Base-by-base conservation (phyloP, 2,113 vertebrate species). In the Isurus oxyrinchus region DNA sequence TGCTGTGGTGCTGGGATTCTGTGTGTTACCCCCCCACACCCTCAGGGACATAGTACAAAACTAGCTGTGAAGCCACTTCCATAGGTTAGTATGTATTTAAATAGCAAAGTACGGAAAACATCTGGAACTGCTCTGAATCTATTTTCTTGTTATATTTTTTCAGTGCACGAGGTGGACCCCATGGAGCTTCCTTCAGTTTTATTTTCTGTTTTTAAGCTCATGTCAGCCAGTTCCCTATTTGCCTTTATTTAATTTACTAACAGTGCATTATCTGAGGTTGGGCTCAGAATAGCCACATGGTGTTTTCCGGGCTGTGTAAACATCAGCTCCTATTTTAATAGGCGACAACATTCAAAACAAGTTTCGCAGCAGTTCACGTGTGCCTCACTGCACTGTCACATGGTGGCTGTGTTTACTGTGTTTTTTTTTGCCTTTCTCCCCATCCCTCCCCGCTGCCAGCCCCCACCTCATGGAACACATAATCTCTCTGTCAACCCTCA, bases 161-260 rank as follows among this genome's bases (percentile, higher is more conserved):
- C 27, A 95, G 49, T 69, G 66, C 44, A 69, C 27, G 49, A 95
- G 66, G 44, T 55, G 94, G 94, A 76, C 67, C 25, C 94, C 76
- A 27, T 95, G 63, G 44, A 53, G 49, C 49, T 95, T 95, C 94
- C 94, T 95, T 35, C 61, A 67, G 61, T 13, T 94, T 67, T 11
- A 27, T 91, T 95, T 95, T 69, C 49, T 72, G 44, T 31, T 95
- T 95, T 95, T 95, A 95, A 95, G 4, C 94, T 66, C 67, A 72
- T 49, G 66, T 95, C 90, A 94, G 59, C 59, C 90, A 63, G n/a
- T 94, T 94, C 59, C 16, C 11, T 76, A 76, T 95, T 76, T 31
- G 13, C 23, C 19, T 72, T 40, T 19, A 94, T 63, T 55, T 72
- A 95, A 95, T 95, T 25, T 25, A 72, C 40, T 40, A 94, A 94